Base-by-base conservation (phyloP, 2,113 vertebrate genomes). In the Otis tarda region DNA sequence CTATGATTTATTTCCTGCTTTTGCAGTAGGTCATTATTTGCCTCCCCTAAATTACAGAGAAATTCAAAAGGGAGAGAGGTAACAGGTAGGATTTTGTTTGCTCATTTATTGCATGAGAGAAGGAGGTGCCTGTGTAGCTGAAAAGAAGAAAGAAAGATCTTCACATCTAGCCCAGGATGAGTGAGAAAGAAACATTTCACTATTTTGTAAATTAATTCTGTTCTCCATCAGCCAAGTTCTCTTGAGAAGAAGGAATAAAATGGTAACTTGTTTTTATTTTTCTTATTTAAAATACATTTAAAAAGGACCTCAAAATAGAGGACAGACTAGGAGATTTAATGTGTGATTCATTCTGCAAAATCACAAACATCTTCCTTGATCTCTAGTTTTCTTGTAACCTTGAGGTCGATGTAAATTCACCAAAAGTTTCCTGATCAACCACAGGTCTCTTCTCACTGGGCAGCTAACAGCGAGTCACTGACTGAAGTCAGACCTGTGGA, bases 341-440 rank as follows among this genome's bases (percentile, higher is more conserved):
- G 0, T 23, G 12, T 60, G 17, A 71, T 21, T 47, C 67, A 22
- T 20, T 39, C 12, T 65, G 24, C 6, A 47, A 86, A 87, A 64
- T 10, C 20, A 73, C 13, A 50, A 31, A 39, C 3, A 0, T 2
- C 1, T 80, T 35, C 3, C 1, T 53, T 37, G 21, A 18, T 65
- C 49, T 52, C 25, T 71, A n/a, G 1, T 74, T 87, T 67, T n/a
- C 28, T 83, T 59, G 27, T 45, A 49, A 84, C 12, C 31, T 37
- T 55, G 21, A 78, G 8, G 10, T 67, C 5, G 5, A 19, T 10
- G 17, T 47, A 64, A 71, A 35, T 33, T 53, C 33, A 28, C 8
- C 24, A 50, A 12, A 91, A 53, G 1, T 22, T 68, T 85, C 56
- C 5, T 17, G 17, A 49, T 50, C 18, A 41, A 16, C 11, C 16